Conservation (phyloP, 23 tunicate genomes). For the Corella eumyota region DNA sequence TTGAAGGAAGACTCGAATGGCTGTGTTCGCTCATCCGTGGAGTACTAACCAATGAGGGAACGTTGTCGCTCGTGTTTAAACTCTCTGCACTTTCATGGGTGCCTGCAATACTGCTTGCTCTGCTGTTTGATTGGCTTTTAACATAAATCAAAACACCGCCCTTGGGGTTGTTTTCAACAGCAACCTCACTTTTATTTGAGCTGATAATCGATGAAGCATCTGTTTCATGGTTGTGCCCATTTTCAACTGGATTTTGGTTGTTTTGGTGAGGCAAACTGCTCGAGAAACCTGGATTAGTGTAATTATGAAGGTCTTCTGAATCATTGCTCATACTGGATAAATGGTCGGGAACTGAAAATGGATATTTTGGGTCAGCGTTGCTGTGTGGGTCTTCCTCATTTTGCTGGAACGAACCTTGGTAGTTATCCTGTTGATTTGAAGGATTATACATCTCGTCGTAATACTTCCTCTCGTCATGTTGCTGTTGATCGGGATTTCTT, state of each 20-base stretch:
- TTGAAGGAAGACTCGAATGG: slow-evolving; percentile 3
- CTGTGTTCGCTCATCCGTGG: slow-evolving; percentile 27
- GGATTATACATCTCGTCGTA: slow-evolving; percentile 10
- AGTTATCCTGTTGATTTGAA: not conserved
- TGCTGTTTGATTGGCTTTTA: slow-evolving; percentile 54
- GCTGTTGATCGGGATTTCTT: not conserved
- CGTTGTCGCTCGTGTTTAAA: slow-evolving; percentile 26
- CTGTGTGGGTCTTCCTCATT: not conserved
- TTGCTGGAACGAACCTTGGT: not conserved
- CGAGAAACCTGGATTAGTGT: not conserved
- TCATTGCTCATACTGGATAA: not conserved
- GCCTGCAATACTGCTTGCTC: slow-evolving; percentile 46
- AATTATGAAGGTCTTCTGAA: too few species aligned
- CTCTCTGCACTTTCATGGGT: slow-evolving; percentile 23
- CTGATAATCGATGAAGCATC: slow-evolving; percentile 43
- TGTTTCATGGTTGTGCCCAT: slow-evolving; percentile 17
- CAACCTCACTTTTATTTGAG: slow-evolving; percentile 29
- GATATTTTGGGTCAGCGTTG: not conserved
- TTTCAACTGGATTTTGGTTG: slow-evolving; percentile 1
- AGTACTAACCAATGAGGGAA: slow-evolving; percentile 16
- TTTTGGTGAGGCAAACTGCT: not conserved
- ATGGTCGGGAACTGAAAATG: not conserved
- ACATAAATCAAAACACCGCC: slow-evolving; percentile 57
- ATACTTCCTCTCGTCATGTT: not conserved
- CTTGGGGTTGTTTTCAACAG: slow-evolving; percentile 22